phyloP scores from a whole-genome alignment of 2,113 vertebrate species.

The Alligator mississippiensis region DNA sequence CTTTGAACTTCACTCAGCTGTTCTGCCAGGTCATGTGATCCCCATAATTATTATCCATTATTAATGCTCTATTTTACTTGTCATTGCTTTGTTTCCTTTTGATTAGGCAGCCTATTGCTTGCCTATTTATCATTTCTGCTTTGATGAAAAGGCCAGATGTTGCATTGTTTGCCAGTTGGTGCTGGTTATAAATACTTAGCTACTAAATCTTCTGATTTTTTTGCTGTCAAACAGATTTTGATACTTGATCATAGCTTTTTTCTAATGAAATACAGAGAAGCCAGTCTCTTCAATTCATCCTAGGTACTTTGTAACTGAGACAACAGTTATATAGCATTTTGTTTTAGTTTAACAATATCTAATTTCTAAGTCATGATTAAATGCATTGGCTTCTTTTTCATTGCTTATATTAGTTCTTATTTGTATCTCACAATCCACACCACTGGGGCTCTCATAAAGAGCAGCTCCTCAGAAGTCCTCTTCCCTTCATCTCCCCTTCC shows the following conservation, averaged over 20 bases:
- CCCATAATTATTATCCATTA: not conserved
- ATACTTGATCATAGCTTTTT: constrained; percentile 5
- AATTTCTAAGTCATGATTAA: not conserved
- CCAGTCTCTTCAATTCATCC: not conserved
- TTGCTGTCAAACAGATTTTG: constrained; percentile 59
- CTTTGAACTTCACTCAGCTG: not conserved
- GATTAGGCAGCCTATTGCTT: not conserved
- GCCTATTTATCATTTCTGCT: constrained; percentile 45
- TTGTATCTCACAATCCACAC: not conserved
- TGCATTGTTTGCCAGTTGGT: constrained; percentile 39
- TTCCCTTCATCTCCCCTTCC: not conserved
- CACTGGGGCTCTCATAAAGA: not conserved
- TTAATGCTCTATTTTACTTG: constrained; percentile 45
- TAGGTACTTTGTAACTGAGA: not conserved
- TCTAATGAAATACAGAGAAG: not conserved
- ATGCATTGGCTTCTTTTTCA: not conserved
- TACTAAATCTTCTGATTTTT: constrained; percentile 18
- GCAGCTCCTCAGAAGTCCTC: not conserved
- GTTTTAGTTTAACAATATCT: not conserved
- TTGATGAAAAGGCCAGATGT: constrained; percentile 56
- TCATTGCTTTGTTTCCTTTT: constrained; percentile 34
- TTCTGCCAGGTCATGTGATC: not conserved
- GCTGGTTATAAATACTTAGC: constrained; percentile 32
- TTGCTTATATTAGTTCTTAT: accelerated
- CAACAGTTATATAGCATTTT: not conserved